These are phyloP conservation scores for Tridacna gigas DNA, from an alignment of 2,888 invertebrate genomes.

Conservation along the genomic window DNA sequence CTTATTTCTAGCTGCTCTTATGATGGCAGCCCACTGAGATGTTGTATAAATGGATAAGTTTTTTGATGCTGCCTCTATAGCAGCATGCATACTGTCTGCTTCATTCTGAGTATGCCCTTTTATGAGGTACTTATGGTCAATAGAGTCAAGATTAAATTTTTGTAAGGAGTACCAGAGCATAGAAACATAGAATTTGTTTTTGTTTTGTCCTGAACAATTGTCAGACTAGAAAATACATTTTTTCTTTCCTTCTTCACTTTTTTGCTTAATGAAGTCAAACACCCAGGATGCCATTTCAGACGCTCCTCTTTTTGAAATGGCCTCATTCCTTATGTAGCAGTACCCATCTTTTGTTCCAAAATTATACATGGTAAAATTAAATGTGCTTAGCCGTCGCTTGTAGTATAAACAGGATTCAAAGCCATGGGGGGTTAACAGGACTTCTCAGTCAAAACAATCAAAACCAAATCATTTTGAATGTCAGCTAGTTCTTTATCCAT, in stretches of 20 bases:
- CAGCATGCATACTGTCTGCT: conserved; percentile 45
- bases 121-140: conserved; percentile 52
- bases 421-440: conserved; percentile 46
- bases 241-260: conserved; percentile 27
- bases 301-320: conserved; percentile 43
- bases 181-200: conserved; percentile 45
- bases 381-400: conserved; percentile 41
- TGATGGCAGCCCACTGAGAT: conserved; percentile 52
- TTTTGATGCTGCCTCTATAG: conserved; percentile 38
- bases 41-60: conserved; percentile 42
- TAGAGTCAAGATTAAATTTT: conserved; percentile 39
- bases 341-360: conserved; percentile 30
- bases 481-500: conserved; percentile 38
- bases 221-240: conserved; percentile 49
- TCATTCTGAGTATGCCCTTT: conserved; percentile 62
- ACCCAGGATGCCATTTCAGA: conserved; percentile 55
- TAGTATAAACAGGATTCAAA: conserved; percentile 53
- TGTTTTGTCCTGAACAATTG: conserved; percentile 56
- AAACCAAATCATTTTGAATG: conserved; percentile 21
- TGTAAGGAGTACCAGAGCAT: conserved; percentile 51
- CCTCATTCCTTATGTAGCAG: conserved; percentile 54
- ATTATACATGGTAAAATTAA: conserved; percentile 50
- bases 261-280: conserved; percentile 32
- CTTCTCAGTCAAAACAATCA: conserved; percentile 53
- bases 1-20: conserved; percentile 27